Evolutionary conservation across 2,113 vertebrate species (phyloP).

Genomic region (Australoheros scitulus): DNA sequence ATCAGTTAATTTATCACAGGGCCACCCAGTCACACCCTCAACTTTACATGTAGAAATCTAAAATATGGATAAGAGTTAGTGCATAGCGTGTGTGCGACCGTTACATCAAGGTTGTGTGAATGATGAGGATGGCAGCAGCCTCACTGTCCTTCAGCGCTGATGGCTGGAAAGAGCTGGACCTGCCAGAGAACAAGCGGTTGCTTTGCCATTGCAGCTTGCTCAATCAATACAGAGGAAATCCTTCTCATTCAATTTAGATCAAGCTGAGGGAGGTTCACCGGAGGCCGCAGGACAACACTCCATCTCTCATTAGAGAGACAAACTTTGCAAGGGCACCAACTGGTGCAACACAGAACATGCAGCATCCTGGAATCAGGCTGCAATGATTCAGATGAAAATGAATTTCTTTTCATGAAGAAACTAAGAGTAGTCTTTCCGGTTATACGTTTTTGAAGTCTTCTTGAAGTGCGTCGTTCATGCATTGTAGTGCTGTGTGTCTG

Average conservation of each 20-base stretch:
- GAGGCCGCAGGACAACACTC: slow-evolving; percentile 1
- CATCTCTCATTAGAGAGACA: neutral
- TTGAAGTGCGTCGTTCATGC: neutral
- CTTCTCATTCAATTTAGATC: slow-evolving; percentile 59
- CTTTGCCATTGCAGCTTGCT: slow-evolving; percentile 41
- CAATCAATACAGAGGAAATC: slow-evolving; percentile 68
- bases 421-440: neutral
- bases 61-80: neutral
- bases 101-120: slow-evolving; percentile 40
- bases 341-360: neutral
- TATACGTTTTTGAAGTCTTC: neutral
- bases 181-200: slow-evolving; percentile 54
- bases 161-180: slow-evolving; percentile 35
- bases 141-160: slow-evolving; percentile 57
- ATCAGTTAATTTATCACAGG: neutral
- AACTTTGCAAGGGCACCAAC: slow-evolving; percentile 39
- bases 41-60: slow-evolving; percentile 4
- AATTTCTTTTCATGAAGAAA: neutral
- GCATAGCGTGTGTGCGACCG: neutral
- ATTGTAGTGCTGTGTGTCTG: neutral
- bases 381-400: neutral
- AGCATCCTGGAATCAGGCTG: neutral
- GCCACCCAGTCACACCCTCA: neutral
- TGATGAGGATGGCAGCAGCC: slow-evolving; percentile 27
- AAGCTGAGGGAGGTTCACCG: slow-evolving; percentile 35